Base-by-base conservation (phyloP, 2,888 invertebrate species). In the Dexiosoma caninum region DNA sequence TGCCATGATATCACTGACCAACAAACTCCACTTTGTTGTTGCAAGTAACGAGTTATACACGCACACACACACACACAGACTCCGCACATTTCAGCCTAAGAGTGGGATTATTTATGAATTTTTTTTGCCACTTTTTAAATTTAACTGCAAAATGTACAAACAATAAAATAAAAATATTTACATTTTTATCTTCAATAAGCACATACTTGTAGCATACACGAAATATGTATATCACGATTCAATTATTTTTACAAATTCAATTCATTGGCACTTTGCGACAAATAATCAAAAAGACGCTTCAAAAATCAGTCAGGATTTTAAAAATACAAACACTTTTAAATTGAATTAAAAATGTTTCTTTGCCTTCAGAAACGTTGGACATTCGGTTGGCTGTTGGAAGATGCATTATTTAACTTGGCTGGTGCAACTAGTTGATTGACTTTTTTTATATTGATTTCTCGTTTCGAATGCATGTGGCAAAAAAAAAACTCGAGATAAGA, bases 1-100 rank as follows among this genome's bases (percentile, higher is more conserved):
- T 81, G 81, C 64, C 64, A 77, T 81, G 81, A 71, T 81, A 81
- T 81, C 53, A 81, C 81, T 81, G 81, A 81, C 81, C 81, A 81
- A 81, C 81, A 81, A 81, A 76, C 59, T 37, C 10, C 70, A 71
- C 75, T 53, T 78, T 64, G 74, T 78, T 64, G 74, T 64, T 72
- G 49, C 69, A 69, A 42, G 53, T 55, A 70, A 78, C 76, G 62
- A 69, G 62, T 77, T 77, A 46, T 74, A 32, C 57, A 64, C 51
- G 74, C 55, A 78, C 32, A 30, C 46, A 40, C 32, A 40, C 8
- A 37, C 27, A 21, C 14, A 19, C 46, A 46, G n/a, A 44, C 44
- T 16, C 21, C 21, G 27, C 1, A 27, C 16, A 19, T 7, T 23
- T 44, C 14, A n/a, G 14, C 59, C 27, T 6, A n/a, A 53, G 51